These are phyloP conservation scores for Rhombomys opimus DNA, from an alignment of 2,113 vertebrate species.

Conservation along the genomic window DNA sequence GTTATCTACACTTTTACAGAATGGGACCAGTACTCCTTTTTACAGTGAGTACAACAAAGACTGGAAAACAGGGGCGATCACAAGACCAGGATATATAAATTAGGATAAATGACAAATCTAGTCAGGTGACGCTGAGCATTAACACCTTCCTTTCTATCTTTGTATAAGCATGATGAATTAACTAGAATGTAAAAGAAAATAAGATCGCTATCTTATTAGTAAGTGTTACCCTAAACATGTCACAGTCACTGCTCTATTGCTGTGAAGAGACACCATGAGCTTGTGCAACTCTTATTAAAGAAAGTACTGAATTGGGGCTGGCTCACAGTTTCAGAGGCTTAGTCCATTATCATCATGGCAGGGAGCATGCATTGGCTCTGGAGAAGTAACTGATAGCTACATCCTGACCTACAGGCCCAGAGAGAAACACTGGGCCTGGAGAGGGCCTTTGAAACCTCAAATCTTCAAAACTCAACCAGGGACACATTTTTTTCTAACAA, in stretches of 20 bases:
- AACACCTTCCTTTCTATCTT: constrained; percentile 17
- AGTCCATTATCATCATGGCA: neutral
- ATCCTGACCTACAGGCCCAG: neutral
- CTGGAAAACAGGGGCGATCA: neutral
- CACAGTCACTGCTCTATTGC: neutral
- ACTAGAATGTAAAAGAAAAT: constrained; percentile 31
- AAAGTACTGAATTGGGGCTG: neutral
- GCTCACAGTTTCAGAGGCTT: neutral
- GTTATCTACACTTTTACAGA: constrained; percentile 27
- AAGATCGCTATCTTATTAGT: neutral
- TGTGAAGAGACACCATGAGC: neutral
- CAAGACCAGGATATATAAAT: constrained; percentile 25
- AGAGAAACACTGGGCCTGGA: neutral
- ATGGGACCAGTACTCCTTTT: neutral
- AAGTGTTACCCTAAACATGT: neutral
- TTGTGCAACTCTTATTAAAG: neutral
- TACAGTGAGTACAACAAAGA: neutral
- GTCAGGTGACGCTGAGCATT: neutral
- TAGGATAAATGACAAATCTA: neutral
- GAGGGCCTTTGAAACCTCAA: neutral
- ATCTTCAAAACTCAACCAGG: neutral
- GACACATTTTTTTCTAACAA: neutral
- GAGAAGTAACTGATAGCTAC: neutral
- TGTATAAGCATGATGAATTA: constrained; percentile 24
- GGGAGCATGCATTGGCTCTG: too few relatives aligned